These are phyloP conservation scores for Penaeus chinensis DNA, from an alignment of 1,140 invertebrate species.

Conservation along the genomic window DNA sequence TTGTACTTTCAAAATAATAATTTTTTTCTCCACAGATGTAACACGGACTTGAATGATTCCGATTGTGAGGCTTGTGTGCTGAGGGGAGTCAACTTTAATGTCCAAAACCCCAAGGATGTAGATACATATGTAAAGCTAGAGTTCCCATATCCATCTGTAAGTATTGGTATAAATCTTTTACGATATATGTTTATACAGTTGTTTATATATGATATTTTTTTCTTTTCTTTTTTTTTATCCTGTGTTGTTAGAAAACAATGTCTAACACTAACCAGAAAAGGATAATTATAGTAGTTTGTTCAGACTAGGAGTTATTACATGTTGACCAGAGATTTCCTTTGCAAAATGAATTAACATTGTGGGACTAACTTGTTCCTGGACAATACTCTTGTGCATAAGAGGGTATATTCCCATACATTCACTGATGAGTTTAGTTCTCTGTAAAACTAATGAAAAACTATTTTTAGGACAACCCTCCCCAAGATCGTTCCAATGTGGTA, in stretches of 20 bases:
- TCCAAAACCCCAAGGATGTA: slow-evolving; percentile 85
- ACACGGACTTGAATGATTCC: slow-evolving; percentile 90
- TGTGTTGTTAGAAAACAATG: neutral
- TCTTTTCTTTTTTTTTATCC: neutral
- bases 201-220: neutral
- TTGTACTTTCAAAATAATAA: neutral
- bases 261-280: too few relatives aligned
- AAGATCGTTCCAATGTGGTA: slow-evolving; percentile 80
- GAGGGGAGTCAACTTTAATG: slow-evolving; percentile 88
- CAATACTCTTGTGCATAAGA: neutral
- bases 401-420: slow-evolving; percentile 23
- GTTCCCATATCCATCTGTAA: slow-evolving; percentile 89
- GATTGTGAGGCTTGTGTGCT: slow-evolving; percentile 90
- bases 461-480: slow-evolving; percentile 80
- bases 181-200: neutral
- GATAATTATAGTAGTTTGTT: too few relatives aligned
- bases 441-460: slow-evolving; percentile 56
- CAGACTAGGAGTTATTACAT: too few relatives aligned
- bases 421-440: slow-evolving; percentile 46
- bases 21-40: slow-evolving; percentile 70
- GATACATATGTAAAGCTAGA: slow-evolving; percentile 96
- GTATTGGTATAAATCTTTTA: slow-evolving; percentile 65
- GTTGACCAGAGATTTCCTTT: too few relatives aligned
- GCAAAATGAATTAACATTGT: too few relatives aligned
- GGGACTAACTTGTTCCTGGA: too few relatives aligned